Evolutionary conservation across 2,113 vertebrate species (phyloP).

Genomic region (Nansenia antarctica): DNA sequence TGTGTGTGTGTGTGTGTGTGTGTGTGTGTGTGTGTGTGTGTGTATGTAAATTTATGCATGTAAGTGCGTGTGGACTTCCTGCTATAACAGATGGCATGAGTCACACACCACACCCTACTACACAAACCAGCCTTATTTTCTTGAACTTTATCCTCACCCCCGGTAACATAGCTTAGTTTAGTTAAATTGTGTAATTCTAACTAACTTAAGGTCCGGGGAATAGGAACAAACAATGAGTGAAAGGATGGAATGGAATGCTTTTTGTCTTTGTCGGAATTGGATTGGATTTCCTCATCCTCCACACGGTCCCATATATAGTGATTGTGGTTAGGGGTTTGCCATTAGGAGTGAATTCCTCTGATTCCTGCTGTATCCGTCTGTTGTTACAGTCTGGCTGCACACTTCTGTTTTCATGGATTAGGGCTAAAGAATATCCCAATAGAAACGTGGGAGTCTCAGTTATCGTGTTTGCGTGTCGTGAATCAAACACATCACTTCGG

Average conservation of each 20-base stretch:
- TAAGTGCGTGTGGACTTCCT: background rate
- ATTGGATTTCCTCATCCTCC: slow-evolving; percentile 30
- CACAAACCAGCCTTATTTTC: background rate
- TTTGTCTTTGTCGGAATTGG: slow-evolving; percentile 32
- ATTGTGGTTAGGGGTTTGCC: slow-evolving; percentile 27
- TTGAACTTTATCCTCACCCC: background rate
- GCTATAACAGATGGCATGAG: slow-evolving; percentile 2
- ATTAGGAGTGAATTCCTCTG: slow-evolving; percentile 26
- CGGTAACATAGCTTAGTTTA: too few relatives aligned
- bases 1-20: too few relatives aligned
- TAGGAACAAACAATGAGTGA: slow-evolving; percentile 25
- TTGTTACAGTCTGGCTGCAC: slow-evolving; percentile 35
- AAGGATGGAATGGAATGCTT: slow-evolving; percentile 43
- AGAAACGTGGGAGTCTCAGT: background rate
- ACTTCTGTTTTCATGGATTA: slow-evolving; percentile 16
- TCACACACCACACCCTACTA: background rate
- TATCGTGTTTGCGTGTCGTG: slow-evolving; percentile 12
- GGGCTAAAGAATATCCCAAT: slow-evolving; percentile 5
- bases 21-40: background rate
- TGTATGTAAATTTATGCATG: background rate
- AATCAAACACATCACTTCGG: slow-evolving; percentile 7
- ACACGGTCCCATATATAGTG: slow-evolving; percentile 10
- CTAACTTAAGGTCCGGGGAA: slow-evolving; percentile 25
- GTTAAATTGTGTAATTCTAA: slow-evolving; percentile 18
- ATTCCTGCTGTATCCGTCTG: slow-evolving; percentile 43